Evolutionary conservation across 2,797 vertebrate genomes (phyloP), one percentile per base, ranked within the genome.

Genomic region (Furcifer pardalis): DNA sequence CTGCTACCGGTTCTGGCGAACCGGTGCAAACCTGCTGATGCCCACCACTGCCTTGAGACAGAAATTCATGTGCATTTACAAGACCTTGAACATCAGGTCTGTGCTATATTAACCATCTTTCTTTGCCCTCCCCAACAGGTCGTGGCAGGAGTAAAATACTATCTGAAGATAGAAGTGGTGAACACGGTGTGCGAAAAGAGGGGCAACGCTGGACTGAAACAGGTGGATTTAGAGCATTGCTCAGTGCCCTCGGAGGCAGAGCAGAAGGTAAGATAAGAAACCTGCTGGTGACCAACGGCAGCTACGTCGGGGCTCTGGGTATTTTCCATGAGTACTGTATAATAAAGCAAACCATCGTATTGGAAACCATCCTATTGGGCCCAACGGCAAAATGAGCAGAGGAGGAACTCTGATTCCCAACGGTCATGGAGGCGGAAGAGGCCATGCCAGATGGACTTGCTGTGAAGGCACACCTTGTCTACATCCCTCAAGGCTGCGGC

Each of bases 181-280:
- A 72, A 63, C 30, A 84, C 83, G 0, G 1, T 0, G 0, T 84
- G 76, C 8, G 3, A 9, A 19, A 84, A 84, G 52, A 19, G 0
- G 8, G 8, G 0, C 3, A 9, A 13, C 5, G 1, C 2, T 0
- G 42, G 13, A 12, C 30, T 52, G 72, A 7, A 1, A 2, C 8
- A 52, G 3, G 1, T 2, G 8, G 75, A 62, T 0, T 32, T 78
- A 5, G 12, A 49, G 17, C 9, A 13, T 4, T 84, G 83, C 6
- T 2, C 3, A 1, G 2, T 78, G 1, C 7, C 75, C 7, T 2
- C 75, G 0, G 7, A 2, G 2, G n/a, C 2, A 0, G n/a, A 78
- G 7, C n/a, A 84, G 27, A 21, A 72, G 83, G 83, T 84, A 19
- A 84, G 65, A 32, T 25, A 1, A 9, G 37, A 60, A 46, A n/a